Conservation (phyloP, 2,888 invertebrate species). For the Drosophila acutilabella region DNA sequence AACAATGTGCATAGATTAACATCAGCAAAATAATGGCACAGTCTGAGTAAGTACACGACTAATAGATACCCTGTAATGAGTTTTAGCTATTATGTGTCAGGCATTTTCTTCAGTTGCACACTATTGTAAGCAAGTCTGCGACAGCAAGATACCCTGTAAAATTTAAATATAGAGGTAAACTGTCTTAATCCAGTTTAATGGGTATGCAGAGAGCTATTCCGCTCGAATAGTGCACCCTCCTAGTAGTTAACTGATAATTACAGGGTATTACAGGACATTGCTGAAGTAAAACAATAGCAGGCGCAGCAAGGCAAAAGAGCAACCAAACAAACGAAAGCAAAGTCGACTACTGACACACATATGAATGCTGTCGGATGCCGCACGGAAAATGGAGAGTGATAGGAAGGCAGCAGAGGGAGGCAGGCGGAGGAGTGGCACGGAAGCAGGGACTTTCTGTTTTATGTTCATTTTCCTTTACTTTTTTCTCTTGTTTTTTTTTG, state of each 20-base stretch:
- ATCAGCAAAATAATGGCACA: not conserved
- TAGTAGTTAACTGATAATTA: not conserved
- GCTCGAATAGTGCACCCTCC: not conserved
- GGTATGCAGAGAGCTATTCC: not conserved
- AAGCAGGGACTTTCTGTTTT: conserved; percentile 4
- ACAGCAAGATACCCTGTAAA: too few species aligned
- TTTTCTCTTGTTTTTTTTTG: not conserved
- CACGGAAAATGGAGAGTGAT: not conserved
- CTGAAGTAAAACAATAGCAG: conserved; percentile 39
- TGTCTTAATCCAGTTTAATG: not conserved
- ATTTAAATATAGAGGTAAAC: too few species aligned
- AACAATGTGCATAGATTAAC: conserved; percentile 7
- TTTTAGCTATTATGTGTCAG: too few species aligned
- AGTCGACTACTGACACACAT: conserved; percentile 73
- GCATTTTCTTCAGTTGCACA: too few species aligned
- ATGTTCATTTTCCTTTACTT: not conserved
- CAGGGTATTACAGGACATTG: conserved; percentile 18
- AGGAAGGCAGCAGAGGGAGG: not conserved
- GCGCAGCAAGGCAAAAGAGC: conserved; percentile 39
- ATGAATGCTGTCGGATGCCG: conserved; percentile 56
- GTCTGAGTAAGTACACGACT: not conserved
- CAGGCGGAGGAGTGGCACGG: not conserved
- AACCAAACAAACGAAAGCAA: conserved; percentile 46
- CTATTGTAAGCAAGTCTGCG: too few species aligned
- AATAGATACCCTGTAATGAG: not conserved